These are phyloP conservation scores for Uropetala carovei DNA, from an alignment of 2,888 invertebrate genomes.

Conservation along the genomic window DNA sequence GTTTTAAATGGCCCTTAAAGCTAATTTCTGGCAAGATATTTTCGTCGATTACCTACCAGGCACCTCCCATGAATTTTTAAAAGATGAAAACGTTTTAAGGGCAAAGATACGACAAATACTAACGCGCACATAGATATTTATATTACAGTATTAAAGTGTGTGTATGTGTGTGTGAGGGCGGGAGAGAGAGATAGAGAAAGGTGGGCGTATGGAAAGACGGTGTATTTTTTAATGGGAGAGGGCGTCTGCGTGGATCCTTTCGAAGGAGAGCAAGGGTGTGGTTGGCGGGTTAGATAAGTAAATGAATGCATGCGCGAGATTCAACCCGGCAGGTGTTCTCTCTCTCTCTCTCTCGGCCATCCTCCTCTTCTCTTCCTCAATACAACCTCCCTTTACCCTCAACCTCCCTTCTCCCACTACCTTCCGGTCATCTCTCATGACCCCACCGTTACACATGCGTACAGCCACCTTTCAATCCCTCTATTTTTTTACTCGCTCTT, in stretches of 20 bases:
- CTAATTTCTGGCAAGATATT: too few relatives aligned
- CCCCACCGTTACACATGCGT: conserved; percentile 16
- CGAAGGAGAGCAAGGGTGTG: not conserved
- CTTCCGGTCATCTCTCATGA: conserved; percentile 28
- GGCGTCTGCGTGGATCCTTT: not conserved
- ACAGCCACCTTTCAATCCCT: not conserved
- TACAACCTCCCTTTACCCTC: not conserved
- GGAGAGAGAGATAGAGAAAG: not conserved
- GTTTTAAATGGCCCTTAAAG: too few relatives aligned
- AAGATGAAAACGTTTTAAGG: too few relatives aligned
- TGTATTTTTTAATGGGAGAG: conserved; percentile 11
- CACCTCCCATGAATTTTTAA: too few relatives aligned
- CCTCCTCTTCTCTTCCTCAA: not conserved
- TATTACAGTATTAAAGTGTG: not conserved
- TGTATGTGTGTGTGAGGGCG: not conserved
- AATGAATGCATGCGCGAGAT: conserved; percentile 56
- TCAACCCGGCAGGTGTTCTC: conserved; percentile 49
- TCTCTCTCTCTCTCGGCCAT: not conserved
- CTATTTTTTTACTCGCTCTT: not conserved
- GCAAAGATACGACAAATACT: too few relatives aligned
- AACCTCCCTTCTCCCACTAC: not conserved
- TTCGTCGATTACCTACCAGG: too few relatives aligned
- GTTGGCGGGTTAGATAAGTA: conserved; percentile 17
- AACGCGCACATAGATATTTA: too few relatives aligned
- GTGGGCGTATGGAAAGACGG: not conserved